Conservation (phyloP, 2,113 vertebrate genomes). For the Serinus canaria region DNA sequence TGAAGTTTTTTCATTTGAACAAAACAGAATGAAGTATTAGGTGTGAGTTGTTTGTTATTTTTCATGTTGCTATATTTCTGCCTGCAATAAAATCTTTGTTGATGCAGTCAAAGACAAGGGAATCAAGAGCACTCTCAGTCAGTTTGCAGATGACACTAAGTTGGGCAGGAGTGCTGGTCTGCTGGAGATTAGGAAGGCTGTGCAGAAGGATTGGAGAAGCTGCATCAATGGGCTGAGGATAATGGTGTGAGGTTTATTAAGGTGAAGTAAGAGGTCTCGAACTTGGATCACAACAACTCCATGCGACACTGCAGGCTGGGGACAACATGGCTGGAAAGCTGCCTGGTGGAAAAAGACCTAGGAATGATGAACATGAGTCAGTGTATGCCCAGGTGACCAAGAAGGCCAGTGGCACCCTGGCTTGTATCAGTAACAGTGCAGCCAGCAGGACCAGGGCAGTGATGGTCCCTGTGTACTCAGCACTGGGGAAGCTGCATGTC, state of each 20-base stretch:
- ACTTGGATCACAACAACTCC: not conserved
- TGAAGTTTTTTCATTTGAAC: not conserved
- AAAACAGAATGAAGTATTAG: not conserved
- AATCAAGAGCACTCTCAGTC: rapidly evolving
- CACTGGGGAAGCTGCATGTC: not conserved
- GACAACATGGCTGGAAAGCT: rapidly evolving
- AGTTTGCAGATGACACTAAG: not conserved
- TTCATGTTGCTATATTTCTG: not conserved
- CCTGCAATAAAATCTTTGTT: not conserved
- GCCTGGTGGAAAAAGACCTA: not conserved
- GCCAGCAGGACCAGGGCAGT: not conserved
- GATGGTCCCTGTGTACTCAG: rapidly evolving
- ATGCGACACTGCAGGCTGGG: rapidly evolving
- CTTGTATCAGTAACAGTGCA: not conserved
- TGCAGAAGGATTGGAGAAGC: not conserved
- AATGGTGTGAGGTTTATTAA: too few species aligned
- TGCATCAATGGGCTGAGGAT: not conserved
- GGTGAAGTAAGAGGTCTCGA: not conserved
- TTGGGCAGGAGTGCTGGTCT: not conserved
- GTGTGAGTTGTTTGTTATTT: not conserved
- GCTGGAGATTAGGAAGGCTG: not conserved
- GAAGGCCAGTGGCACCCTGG: not conserved
- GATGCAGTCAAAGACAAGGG: not conserved
- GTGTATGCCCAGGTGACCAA: too few species aligned
- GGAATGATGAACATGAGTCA: not conserved